These are phyloP conservation scores for Drosophila conformis DNA, from an alignment of 2,888 invertebrate species.

Conservation along the genomic window DNA sequence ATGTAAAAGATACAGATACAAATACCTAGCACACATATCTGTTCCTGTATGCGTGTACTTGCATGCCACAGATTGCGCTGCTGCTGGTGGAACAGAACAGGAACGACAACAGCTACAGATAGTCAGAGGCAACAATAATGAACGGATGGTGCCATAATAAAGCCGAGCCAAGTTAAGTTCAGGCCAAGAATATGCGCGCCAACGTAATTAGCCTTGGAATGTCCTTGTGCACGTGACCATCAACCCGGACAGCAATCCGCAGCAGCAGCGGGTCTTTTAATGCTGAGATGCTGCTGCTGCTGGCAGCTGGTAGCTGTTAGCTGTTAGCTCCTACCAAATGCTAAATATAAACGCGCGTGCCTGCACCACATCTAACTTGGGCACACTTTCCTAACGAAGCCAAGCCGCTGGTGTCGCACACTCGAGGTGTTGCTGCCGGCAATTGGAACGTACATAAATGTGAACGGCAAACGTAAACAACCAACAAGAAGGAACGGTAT, in stretches of 20 bases:
- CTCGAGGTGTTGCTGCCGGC: conserved; percentile 52
- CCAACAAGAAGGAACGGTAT: conserved; percentile 27
- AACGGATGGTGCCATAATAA: conserved; percentile 63
- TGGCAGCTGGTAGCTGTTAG: neutral
- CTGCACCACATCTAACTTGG: conserved; percentile 76
- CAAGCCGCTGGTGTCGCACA: conserved; percentile 28
- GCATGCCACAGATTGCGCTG: conserved; percentile 64
- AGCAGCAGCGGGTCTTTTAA: conserved; percentile 36
- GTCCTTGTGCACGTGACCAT: conserved; percentile 80
- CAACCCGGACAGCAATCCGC: conserved; percentile 32
- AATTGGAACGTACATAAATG: conserved; percentile 51
- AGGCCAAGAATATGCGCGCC: conserved; percentile 52
- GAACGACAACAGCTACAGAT: conserved; percentile 16
- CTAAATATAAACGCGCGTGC: conserved; percentile 79
- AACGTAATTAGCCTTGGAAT: conserved; percentile 80
- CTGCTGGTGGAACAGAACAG: conserved; percentile 12
- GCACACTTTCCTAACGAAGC: conserved; percentile 76
- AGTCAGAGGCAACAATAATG: conserved; percentile 58
- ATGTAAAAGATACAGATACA: conserved; percentile 69
- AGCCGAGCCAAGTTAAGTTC: conserved; percentile 42
- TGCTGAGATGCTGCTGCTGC: conserved; percentile 3
- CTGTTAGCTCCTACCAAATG: conserved; percentile 33
- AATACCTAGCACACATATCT: conserved; percentile 17
- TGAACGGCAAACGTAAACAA: conserved; percentile 57
- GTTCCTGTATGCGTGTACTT: conserved; percentile 22